A percentile compares a stretch with the other conserved stretches of the same genome.
Conservation (phyloP, 2,113 vertebrate species). For the Carettochelys insculpta region DNA sequence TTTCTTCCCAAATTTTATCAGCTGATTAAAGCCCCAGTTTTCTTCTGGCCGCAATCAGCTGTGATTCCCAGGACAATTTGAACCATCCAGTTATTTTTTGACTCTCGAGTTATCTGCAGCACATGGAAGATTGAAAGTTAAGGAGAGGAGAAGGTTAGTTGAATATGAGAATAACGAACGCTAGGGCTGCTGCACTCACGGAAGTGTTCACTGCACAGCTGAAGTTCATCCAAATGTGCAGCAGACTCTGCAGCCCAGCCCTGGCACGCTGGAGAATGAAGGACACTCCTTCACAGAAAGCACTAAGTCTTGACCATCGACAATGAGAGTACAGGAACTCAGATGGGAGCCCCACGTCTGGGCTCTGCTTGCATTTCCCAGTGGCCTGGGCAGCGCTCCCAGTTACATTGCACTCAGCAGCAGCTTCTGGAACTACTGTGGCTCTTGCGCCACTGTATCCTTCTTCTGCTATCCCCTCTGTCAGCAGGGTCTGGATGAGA, state of each 20-base stretch:
- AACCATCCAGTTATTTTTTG: background rate
- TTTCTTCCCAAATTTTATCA: background rate
- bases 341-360: background rate
- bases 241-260: rapidly evolving
- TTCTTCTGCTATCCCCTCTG: background rate
- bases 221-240: background rate
- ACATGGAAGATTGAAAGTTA: background rate
- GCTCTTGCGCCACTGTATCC: background rate
- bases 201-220: background rate
- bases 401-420: background rate
- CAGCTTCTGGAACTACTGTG: background rate
- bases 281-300: background rate
- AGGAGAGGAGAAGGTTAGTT: rapidly evolving
- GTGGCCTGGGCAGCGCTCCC: rapidly evolving
- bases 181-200: background rate
- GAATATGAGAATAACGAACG: background rate
- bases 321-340: background rate
- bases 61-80: background rate
- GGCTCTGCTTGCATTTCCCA: background rate
- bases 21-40: background rate
- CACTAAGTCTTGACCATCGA: too few species aligned
- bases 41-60: background rate
- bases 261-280: background rate
- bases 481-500: too few species aligned
- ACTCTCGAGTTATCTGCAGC: background rate